Conservation (phyloP, 2,113 vertebrate species). For the Hylia prasina region DNA sequence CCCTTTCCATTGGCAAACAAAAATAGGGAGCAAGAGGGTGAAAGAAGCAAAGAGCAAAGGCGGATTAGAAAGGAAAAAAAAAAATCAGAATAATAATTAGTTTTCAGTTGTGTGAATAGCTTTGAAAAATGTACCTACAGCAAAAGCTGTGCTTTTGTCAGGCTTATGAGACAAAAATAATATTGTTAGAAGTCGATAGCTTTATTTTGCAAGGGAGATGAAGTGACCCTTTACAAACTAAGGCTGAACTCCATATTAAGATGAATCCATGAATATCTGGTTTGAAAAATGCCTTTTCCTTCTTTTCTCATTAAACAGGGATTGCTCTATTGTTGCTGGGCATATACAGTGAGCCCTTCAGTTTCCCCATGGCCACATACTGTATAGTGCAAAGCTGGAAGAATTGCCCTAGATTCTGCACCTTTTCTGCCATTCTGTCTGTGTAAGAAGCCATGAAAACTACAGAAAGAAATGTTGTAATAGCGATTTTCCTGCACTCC, state of each 20-base stretch:
- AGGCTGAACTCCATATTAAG: neutral
- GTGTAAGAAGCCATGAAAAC: conserved; percentile 1
- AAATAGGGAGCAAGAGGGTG: neutral
- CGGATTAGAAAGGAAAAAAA: neutral
- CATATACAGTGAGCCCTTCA: neutral
- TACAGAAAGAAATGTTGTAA: neutral
- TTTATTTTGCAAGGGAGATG: neutral
- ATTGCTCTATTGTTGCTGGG: neutral
- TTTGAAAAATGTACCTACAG: neutral
- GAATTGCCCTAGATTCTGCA: conserved; percentile 13
- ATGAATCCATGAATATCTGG: neutral
- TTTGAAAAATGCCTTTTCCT: neutral
- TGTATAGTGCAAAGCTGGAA: neutral
- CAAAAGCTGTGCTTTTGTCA: neutral
- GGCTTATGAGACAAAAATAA: neutral
- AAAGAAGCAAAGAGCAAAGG: neutral
- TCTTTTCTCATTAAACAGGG: neutral
- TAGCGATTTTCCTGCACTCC: neutral
- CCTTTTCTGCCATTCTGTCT: neutral
- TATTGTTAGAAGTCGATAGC: neutral
- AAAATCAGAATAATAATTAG: neutral
- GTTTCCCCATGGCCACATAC: neutral
- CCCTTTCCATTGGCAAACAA: neutral
- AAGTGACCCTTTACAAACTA: neutral
- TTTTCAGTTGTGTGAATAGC: neutral